phyloP scores from a whole-genome alignment of 2,888 invertebrate genomes.

The Sisyra terminalis region DNA sequence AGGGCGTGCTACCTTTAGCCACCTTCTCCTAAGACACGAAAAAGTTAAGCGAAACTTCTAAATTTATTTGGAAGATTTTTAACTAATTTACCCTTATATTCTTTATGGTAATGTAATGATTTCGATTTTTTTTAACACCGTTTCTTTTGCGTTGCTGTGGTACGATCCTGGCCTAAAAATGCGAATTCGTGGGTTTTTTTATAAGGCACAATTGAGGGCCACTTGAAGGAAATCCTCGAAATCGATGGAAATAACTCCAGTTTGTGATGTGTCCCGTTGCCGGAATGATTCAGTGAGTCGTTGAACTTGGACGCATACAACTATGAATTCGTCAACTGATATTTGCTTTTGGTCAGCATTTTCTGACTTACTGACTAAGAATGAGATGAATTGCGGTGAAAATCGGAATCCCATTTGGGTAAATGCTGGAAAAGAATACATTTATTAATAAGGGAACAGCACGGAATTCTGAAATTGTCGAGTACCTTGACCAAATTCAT shows the following conservation, averaged over 20 bases:
- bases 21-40: no score
- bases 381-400: conserved; percentile 57
- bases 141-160: no score
- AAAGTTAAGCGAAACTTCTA: no score
- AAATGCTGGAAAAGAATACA: conserved; percentile 38
- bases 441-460: conserved; percentile 7
- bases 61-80: no score
- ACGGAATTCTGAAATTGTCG: background rate
- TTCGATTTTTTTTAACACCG: no score
- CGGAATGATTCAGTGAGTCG: conserved; percentile 78
- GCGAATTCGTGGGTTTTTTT: background rate
- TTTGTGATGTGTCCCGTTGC: conserved; percentile 58
- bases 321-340: conserved; percentile 78
- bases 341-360: conserved; percentile 40
- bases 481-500: conserved; percentile 57
- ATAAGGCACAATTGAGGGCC: conserved; percentile 52
- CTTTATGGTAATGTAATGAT: no score
- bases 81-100: no score
- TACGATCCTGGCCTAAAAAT: no score
- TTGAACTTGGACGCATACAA: conserved; percentile 76
- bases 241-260: conserved; percentile 65
- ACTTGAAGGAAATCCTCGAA: conserved; percentile 86
- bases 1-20: no score
- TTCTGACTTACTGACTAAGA: conserved; percentile 55
- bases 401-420: conserved; percentile 81